phyloP scores from a whole-genome alignment of 2,888 invertebrate species.

The Cyclophora punctaria region DNA sequence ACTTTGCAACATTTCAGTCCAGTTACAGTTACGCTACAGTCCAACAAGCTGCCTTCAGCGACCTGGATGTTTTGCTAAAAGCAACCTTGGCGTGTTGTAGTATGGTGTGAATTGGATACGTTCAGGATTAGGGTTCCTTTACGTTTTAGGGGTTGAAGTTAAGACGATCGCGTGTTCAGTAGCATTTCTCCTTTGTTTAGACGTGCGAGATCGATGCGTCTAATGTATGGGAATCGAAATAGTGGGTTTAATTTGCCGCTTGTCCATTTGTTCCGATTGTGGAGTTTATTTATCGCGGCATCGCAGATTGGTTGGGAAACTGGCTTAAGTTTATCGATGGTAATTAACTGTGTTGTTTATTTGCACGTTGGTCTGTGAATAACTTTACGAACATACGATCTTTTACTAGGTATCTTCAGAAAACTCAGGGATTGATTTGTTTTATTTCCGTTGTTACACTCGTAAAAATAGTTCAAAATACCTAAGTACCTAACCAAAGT shows the following conservation, averaged over 20 bases:
- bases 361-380: no score
- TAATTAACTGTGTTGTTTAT: conserved; percentile 9
- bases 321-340: conserved; percentile 14
- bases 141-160: conserved; percentile 27
- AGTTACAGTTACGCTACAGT: no score
- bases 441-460: no score
- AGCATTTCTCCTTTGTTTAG: conserved; percentile 63
- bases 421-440: no score
- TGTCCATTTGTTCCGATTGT: conserved; percentile 73
- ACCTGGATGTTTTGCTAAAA: background rate
- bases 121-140: conserved; percentile 20
- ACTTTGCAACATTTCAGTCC: no score
- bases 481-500: no score
- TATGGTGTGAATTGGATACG: conserved; percentile 8
- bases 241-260: conserved; percentile 66
- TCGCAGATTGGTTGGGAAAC: conserved; percentile 38
- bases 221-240: conserved; percentile 69
- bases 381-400: no score
- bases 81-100: conserved; percentile 1
- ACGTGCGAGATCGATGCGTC: conserved; percentile 69
- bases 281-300: conserved; percentile 61
- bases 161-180: conserved; percentile 64
- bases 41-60: no score
- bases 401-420: no score
- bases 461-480: no score